Conservation (phyloP, 2,888 invertebrate species). For the Lasioglossum pauxillum region DNA sequence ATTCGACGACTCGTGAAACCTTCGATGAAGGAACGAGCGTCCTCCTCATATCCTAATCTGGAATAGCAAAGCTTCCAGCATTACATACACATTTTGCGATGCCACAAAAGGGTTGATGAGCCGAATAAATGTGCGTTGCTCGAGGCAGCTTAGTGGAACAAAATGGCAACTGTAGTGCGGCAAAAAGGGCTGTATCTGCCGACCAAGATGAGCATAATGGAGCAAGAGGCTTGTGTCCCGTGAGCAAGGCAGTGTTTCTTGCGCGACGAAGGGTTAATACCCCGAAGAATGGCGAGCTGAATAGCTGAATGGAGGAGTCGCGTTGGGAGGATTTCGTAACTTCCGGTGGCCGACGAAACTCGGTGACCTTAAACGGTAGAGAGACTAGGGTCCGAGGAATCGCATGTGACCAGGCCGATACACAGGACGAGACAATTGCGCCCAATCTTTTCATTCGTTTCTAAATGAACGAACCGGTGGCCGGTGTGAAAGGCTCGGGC, state of each 20-base stretch:
- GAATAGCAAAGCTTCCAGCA: background rate
- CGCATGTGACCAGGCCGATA: slow-evolving; percentile 58
- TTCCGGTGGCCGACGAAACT: slow-evolving; percentile 40
- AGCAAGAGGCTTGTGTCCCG: too few species aligned
- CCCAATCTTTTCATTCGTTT: slow-evolving; percentile 80
- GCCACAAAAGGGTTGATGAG: background rate
- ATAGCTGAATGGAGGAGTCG: slow-evolving; percentile 11
- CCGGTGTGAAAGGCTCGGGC: slow-evolving; percentile 66
- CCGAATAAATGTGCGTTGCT: background rate
- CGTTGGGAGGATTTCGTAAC: slow-evolving; percentile 25
- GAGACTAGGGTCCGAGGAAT: slow-evolving; percentile 65
- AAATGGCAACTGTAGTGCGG: background rate
- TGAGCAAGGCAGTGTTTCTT: background rate
- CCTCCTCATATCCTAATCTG: too few species aligned
- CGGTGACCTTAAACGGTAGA: slow-evolving; percentile 48
- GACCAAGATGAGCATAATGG: background rate
- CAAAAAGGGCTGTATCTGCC: slow-evolving; percentile 3
- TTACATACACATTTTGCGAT: background rate
- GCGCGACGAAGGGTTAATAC: slow-evolving; percentile 8
- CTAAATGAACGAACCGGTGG: slow-evolving; percentile 68
- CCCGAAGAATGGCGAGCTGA: slow-evolving; percentile 1
- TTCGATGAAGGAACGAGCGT: background rate
- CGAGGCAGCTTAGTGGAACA: background rate
- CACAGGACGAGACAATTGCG: slow-evolving; percentile 81
- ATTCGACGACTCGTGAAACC: too few species aligned